These are phyloP conservation scores for Argyresthia albistria DNA, from an alignment of 2,888 invertebrate species.

Conservation along the genomic window DNA sequence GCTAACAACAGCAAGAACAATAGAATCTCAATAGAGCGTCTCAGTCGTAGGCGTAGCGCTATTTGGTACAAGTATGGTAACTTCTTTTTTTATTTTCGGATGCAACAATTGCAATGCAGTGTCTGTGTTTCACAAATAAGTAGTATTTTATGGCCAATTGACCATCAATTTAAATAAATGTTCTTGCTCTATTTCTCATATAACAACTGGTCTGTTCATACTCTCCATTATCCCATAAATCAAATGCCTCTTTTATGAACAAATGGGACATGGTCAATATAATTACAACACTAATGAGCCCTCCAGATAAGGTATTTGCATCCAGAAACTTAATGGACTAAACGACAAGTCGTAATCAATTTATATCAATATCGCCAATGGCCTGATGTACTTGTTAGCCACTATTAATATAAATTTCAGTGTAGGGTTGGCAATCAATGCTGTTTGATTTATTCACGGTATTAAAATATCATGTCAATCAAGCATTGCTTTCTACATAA, in stretches of 20 bases:
- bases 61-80: too few relatives aligned
- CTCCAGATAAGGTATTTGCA: slow-evolving; percentile 56
- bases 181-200: slow-evolving; percentile 7
- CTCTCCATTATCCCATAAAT: slow-evolving; percentile 7
- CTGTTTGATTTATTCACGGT: too few relatives aligned
- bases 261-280: slow-evolving; percentile 6
- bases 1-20: too few relatives aligned
- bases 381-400: slow-evolving; percentile 53
- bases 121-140: too few relatives aligned
- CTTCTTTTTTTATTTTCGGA: too few relatives aligned
- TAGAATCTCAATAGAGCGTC: too few relatives aligned
- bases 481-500: too few relatives aligned
- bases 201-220: slow-evolving; percentile 12
- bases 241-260: slow-evolving; percentile 5
- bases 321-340: slow-evolving; percentile 53
- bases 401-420: slow-evolving; percentile 60
- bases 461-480: too few relatives aligned
- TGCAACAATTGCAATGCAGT: too few relatives aligned
- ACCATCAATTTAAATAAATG: too few relatives aligned
- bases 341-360: slow-evolving; percentile 52
- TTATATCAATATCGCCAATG: slow-evolving; percentile 70
- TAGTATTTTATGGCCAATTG: background rate
- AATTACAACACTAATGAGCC: slow-evolving; percentile 30
- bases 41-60: too few relatives aligned
- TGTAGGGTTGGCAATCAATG: slow-evolving; percentile 35